phyloP scores from a whole-genome alignment of 2,888 invertebrate genomes.

The Glyphotaelius pellucidus region DNA sequence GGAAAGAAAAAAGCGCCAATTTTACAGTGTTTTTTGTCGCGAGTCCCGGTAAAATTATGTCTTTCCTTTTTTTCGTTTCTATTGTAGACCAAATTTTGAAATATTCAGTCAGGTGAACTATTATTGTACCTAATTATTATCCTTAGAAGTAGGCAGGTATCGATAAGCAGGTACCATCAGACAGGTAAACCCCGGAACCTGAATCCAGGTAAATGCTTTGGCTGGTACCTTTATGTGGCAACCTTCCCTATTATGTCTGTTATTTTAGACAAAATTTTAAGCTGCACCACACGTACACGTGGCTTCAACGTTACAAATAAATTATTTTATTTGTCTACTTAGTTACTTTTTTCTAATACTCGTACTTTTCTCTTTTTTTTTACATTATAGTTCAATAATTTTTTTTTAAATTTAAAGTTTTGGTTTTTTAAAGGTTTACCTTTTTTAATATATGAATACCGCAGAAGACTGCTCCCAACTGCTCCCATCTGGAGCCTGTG shows the following conservation, averaged over 20 bases:
- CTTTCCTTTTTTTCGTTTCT: not conserved
- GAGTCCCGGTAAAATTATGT: too few relatives aligned
- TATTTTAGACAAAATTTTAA: not conserved
- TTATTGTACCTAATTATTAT: not conserved
- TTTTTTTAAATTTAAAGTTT: too few relatives aligned
- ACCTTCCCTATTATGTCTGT: not conserved
- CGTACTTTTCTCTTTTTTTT: too few relatives aligned
- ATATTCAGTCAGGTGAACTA: not conserved
- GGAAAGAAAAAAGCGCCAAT: too few relatives aligned
- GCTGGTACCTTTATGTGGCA: not conserved
- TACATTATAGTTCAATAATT: too few relatives aligned
- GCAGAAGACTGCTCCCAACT: too few relatives aligned
- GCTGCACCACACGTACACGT: not conserved
- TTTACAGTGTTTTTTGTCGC: not conserved
- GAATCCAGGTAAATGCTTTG: not conserved
- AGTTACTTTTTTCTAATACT: too few relatives aligned
- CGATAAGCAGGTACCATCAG: not conserved
- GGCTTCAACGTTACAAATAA: not conserved
- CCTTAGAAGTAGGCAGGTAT: too few relatives aligned
- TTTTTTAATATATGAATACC: too few relatives aligned
- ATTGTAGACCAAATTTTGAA: not conserved
- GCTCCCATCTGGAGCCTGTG: too few relatives aligned
- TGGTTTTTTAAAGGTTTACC: too few relatives aligned
- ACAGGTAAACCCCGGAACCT: not conserved
- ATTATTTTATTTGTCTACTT: not conserved